A percentile compares a stretch with the other conserved stretches of the same genome.
These are phyloP conservation scores for Smittia aterrima DNA, from an alignment of 2,888 invertebrate genomes.

Conservation along the genomic window DNA sequence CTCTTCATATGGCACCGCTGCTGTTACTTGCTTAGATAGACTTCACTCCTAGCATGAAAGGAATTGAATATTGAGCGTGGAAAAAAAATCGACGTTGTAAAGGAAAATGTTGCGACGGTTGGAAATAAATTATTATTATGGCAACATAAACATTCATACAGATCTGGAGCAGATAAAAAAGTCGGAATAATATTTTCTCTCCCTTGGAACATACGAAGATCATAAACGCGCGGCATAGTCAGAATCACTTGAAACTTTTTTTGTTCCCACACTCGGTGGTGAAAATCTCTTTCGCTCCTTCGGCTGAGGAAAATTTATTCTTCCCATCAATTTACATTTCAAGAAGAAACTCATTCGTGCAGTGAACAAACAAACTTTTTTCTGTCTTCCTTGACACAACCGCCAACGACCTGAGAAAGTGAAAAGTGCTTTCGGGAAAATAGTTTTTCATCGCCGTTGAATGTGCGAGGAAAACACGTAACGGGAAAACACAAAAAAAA, in stretches of 20 bases:
- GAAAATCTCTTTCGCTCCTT: neutral
- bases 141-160: constrained; percentile 2
- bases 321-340: constrained; percentile 10
- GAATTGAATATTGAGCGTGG: constrained; percentile 33
- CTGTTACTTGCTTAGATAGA: no score
- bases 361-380: neutral
- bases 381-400: neutral
- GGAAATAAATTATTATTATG: constrained; percentile 8
- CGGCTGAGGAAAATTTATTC: constrained; percentile 3
- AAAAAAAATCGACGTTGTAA: constrained; percentile 17
- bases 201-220: neutral
- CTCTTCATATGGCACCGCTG: neutral
- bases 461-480: neutral
- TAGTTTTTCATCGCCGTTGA: constrained; percentile 14
- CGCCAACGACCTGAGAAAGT: neutral
- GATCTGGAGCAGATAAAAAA: neutral
- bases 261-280: neutral
- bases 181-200: constrained; percentile 3
- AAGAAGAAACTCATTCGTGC: neutral
- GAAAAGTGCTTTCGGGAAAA: neutral
- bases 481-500: neutral
- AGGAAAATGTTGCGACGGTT: neutral
- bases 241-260: constrained; percentile 28
- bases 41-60: neutral
- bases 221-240: neutral